Evolutionary conservation across 2,888 invertebrate species (phyloP).

Genomic region (Drosophila affinis): DNA sequence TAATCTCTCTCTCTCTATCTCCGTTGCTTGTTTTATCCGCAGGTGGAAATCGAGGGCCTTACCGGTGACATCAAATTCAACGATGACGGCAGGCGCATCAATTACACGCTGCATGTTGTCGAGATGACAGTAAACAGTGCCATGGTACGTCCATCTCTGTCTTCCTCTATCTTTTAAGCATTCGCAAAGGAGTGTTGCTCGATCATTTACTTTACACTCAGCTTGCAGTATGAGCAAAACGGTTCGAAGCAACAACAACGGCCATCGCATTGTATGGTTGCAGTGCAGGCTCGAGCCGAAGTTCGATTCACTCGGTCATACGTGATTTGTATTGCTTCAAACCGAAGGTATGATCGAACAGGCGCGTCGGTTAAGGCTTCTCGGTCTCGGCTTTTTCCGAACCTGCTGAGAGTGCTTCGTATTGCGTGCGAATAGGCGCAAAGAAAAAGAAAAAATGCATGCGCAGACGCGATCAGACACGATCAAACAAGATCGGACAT

Average conservation of each 20-base stretch:
- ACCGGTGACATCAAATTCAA: slow-evolving; percentile 96
- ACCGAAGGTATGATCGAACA: too few relatives aligned
- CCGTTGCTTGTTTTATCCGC: slow-evolving; percentile 54
- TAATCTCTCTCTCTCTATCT: slow-evolving; percentile 15
- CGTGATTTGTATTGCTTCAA: too few relatives aligned
- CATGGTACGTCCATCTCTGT: slow-evolving; percentile 57
- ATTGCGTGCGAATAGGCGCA: neutral
- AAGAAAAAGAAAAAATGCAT: neutral
- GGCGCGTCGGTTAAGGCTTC: too few relatives aligned
- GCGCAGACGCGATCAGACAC: neutral
- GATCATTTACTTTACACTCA: too few relatives aligned
- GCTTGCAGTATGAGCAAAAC: too few relatives aligned
- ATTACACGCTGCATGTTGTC: slow-evolving; percentile 94
- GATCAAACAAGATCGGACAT: neutral
- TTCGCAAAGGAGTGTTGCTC: too few relatives aligned
- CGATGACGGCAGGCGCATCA: slow-evolving; percentile 93
- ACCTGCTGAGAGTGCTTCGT: too few relatives aligned
- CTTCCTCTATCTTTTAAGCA: neutral
- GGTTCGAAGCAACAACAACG: too few relatives aligned
- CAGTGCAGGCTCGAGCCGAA: too few relatives aligned
- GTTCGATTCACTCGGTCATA: too few relatives aligned
- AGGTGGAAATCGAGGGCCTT: slow-evolving; percentile 95
- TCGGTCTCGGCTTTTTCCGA: too few relatives aligned
- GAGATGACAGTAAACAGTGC: slow-evolving; percentile 90
- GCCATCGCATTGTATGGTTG: too few relatives aligned